Evolutionary conservation across 2,888 invertebrate species (phyloP), one percentile per base, ranked within the genome.

Genomic region (Synergus japonicus): DNA sequence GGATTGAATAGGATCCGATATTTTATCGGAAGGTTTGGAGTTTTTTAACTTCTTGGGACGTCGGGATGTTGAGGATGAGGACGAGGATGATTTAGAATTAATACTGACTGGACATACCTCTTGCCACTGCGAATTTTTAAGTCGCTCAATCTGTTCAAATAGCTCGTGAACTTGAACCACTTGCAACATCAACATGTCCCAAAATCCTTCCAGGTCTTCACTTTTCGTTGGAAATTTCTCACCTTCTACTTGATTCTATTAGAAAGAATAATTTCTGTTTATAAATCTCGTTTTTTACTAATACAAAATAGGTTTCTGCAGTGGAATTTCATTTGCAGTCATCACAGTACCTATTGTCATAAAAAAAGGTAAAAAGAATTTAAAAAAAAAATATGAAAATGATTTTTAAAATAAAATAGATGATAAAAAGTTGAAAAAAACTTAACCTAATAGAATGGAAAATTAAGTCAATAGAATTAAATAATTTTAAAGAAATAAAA

Each of bases 101-200:
- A 81, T 13, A 77, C 54, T 54, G 67, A 78, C 79, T 79, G 78
- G 76, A 90, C 88, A 82, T 92, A 94, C 95, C 91, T 95, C 93
- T 88, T 92, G 93, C 97, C 97, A 97, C 80, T 95, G 93, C 83
- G 95, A 96, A 13, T 91, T 93, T 86, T 94, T 95, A 13, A 96
- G 92, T 12, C 89, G 89, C 8, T 94, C 95, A 58, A 97, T 94
- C 81, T 96, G 95, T 15, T 94, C 93, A 91, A 97, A 97, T 85
- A 97, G 93, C 5, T 95, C 94, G 90, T 97, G 95, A 78, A 98
- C 95, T 89, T 98, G 97, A 82, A 95, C 95, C 29, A 98, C 96
- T 93, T 98, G 98, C 76, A 98, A 94, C 91, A 96, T 95, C 44
- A 98, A 97, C 98, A 99, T 98, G 92, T 99, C 98, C 98, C 98